Conservation (phyloP, 2,113 vertebrate genomes). For the Solea senegalensis region DNA sequence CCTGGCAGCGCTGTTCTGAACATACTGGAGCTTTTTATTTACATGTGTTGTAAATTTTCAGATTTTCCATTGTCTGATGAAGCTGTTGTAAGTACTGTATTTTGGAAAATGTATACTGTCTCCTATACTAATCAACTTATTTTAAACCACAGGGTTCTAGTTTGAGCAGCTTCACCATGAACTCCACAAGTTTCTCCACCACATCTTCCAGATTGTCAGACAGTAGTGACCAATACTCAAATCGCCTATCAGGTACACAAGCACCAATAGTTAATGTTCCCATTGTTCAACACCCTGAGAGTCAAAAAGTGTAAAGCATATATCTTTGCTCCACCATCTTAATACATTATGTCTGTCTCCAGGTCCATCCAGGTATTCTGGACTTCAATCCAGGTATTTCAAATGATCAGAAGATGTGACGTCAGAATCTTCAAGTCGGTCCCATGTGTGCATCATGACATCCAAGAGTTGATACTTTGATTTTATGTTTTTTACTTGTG, state of each 20-base stretch:
- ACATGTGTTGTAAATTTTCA: too few species aligned
- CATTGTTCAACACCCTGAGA: neutral
- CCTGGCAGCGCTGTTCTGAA: too few species aligned
- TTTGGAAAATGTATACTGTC: neutral
- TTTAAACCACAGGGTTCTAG: constrained; percentile 60
- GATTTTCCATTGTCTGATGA: neutral
- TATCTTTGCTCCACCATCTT: neutral
- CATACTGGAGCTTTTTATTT: too few species aligned
- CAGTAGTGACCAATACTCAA: constrained; percentile 59
- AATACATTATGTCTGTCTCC: constrained; percentile 14
- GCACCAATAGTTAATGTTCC: too few species aligned
- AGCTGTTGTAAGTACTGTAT: neutral
- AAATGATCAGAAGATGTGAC: constrained; percentile 56
- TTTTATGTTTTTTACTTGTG: neutral
- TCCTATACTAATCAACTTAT: neutral
- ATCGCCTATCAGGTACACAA: constrained; percentile 41
- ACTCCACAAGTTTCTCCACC: constrained; percentile 60
- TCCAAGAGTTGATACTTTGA: neutral
- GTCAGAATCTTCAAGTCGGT: neutral
- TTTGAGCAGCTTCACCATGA: constrained; percentile 49
- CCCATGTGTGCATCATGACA: neutral
- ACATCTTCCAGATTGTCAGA: constrained; percentile 45
- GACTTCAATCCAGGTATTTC: constrained; percentile 66
- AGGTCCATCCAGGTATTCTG: constrained; percentile 69
- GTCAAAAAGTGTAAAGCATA: neutral